phyloP scores from a whole-genome alignment of 2,888 invertebrate species.

The Plebejus anna region DNA sequence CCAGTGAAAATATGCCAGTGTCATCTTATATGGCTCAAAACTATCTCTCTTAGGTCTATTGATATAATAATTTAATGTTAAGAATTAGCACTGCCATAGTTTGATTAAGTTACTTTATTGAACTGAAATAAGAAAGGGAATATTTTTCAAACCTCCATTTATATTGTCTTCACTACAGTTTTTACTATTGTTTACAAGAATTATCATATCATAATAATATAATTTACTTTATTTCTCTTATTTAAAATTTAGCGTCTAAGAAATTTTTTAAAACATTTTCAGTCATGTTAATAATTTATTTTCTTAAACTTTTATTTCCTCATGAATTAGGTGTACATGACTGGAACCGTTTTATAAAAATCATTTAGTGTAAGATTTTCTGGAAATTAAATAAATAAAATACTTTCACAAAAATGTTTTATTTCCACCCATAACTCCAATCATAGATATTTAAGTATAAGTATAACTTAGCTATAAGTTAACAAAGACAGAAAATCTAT shows the following conservation, averaged over 20 bases:
- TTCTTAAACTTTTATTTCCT: slow-evolving; percentile 7
- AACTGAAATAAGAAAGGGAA: neutral
- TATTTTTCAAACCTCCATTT: neutral
- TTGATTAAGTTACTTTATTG: neutral
- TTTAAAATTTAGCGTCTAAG: slow-evolving; percentile 24
- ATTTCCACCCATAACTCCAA: neutral
- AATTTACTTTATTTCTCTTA: neutral
- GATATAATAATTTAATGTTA: neutral
- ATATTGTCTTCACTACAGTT: neutral
- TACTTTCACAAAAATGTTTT: neutral
- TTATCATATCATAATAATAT: neutral
- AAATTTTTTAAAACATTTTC: slow-evolving; percentile 38
- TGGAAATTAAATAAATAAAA: neutral
- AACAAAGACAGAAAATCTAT: no score
- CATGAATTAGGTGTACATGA: slow-evolving; percentile 17
- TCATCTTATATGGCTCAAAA: neutral
- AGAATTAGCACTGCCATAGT: neutral
- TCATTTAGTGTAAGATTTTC: neutral
- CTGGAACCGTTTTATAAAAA: slow-evolving; percentile 18
- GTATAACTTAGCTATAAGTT: no score
- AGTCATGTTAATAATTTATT: slow-evolving; percentile 31
- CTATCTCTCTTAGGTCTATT: neutral
- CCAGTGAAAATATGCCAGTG: no score
- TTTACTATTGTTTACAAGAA: neutral
- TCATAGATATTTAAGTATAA: no score